Conservation (phyloP, 2,888 invertebrate genomes). For the Ganaspis brasiliensis region DNA sequence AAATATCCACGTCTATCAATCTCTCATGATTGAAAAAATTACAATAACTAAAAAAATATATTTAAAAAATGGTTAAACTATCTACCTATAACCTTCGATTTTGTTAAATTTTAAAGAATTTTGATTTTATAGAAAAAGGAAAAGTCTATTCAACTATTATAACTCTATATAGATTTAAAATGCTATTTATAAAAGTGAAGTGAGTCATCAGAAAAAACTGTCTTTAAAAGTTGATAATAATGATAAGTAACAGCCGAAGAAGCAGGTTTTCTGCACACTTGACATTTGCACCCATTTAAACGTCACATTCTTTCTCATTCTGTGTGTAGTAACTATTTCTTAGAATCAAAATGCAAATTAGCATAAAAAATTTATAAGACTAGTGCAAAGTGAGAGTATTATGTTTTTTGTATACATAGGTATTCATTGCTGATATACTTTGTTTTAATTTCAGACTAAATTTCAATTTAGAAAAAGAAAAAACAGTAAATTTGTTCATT, state of each 20-base stretch:
- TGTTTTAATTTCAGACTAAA: too few species aligned
- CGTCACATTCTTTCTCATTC: slow-evolving; percentile 30
- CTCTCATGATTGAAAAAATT: not conserved
- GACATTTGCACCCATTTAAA: slow-evolving; percentile 24
- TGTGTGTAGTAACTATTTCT: slow-evolving; percentile 9
- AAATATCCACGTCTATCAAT: not conserved
- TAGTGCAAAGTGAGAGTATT: not conserved
- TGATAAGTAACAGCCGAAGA: slow-evolving; percentile 28
- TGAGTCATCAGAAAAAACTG: slow-evolving; percentile 19
- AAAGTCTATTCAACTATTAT: not conserved
- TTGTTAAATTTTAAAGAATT: too few species aligned
- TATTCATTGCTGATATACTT: too few species aligned
- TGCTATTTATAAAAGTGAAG: slow-evolving; percentile 16
- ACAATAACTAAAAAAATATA: too few species aligned
- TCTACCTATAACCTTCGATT: too few species aligned
- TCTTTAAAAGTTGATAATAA: slow-evolving; percentile 22
- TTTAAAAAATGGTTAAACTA: too few species aligned
- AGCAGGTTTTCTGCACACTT: slow-evolving; percentile 19
- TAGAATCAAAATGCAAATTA: not conserved
- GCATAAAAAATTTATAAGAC: slow-evolving; percentile 1
- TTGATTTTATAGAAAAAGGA: not conserved
- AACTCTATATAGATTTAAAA: not conserved
- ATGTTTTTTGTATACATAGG: too few species aligned
- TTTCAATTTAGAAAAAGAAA: not conserved
- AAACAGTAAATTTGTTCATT: too few species aligned